A percentile compares a stretch with the other conserved stretches of the same genome.
These are phyloP conservation scores for Phalacrocorax pelagicus DNA, from an alignment of 2,113 vertebrate species.

Conservation along the genomic window DNA sequence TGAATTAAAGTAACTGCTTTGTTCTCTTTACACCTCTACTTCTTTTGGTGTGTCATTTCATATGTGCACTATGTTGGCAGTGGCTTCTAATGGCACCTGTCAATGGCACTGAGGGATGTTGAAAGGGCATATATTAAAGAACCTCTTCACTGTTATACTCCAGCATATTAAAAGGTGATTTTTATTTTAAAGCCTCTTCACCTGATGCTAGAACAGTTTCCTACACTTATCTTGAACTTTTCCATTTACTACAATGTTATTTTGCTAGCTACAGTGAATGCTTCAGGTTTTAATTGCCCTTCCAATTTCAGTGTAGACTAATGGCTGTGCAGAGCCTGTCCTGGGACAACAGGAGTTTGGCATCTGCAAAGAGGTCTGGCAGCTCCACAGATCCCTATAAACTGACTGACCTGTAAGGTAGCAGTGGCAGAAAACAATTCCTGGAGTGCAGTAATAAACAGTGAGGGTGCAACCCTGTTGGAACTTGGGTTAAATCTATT, in stretches of 20 bases:
- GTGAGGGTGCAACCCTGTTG: background rate
- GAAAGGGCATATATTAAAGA: background rate
- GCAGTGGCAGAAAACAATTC: background rate
- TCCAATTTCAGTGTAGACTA: background rate
- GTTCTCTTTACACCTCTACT: background rate
- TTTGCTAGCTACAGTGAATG: background rate
- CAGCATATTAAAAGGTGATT: background rate
- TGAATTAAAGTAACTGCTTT: background rate
- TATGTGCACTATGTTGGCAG: background rate
- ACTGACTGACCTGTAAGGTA: background rate
- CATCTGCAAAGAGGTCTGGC: background rate
- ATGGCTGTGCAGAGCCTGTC: background rate
- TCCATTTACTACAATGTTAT: background rate
- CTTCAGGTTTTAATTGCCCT: background rate
- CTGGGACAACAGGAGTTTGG: background rate
- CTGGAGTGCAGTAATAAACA: background rate
- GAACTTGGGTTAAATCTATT: background rate
- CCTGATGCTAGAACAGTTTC: background rate
- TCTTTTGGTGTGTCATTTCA: background rate
- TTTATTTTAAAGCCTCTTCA: background rate
- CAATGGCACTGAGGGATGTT: background rate
- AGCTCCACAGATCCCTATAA: background rate
- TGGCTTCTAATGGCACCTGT: background rate
- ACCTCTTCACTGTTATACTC: background rate
- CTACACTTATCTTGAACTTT: background rate